Percentiles rank a stretch among this genome's conserved stretches.
Conservation (phyloP, 2,888 invertebrate genomes). For the Epistrophe eligans region DNA sequence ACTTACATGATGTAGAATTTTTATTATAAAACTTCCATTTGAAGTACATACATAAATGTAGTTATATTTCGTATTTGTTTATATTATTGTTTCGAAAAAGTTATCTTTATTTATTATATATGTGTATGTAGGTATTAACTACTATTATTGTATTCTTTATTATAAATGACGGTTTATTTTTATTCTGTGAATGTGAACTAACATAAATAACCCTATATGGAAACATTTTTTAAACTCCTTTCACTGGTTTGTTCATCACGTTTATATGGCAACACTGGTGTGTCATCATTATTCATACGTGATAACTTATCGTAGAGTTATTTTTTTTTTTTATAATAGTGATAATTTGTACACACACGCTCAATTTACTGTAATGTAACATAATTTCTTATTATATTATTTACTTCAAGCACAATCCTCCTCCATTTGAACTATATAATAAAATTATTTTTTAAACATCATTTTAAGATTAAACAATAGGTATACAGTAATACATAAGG, state of each 20-base stretch:
- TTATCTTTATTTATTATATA: too few relatives aligned
- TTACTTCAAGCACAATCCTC: constrained; percentile 11
- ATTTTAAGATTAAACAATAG: constrained; percentile 28
- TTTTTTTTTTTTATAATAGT: constrained; percentile 34
- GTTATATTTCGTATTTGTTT: too few relatives aligned
- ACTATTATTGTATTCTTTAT: too few relatives aligned
- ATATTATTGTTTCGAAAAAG: too few relatives aligned
- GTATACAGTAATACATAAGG: constrained; percentile 1
- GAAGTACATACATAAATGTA: too few relatives aligned
- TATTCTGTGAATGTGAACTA: background rate
- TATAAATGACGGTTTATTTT: background rate
- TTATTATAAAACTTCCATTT: too few relatives aligned
- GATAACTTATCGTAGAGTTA: constrained; percentile 47
- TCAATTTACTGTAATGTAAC: constrained; percentile 28
- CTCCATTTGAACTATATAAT: constrained; percentile 2
- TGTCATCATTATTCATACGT: constrained; percentile 27
- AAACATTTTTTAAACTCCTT: background rate
- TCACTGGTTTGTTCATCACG: background rate
- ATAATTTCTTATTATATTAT: background rate
- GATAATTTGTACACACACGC: constrained; percentile 25
- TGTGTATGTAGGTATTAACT: too few relatives aligned
- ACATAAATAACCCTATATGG: background rate
- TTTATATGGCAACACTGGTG: background rate
- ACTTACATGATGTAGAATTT: too few relatives aligned
- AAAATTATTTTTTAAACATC: background rate